A percentile compares a stretch with the other conserved stretches of the same genome.
Evolutionary conservation across 2,113 vertebrate genomes (phyloP).

Genomic region (Panthera leo): DNA sequence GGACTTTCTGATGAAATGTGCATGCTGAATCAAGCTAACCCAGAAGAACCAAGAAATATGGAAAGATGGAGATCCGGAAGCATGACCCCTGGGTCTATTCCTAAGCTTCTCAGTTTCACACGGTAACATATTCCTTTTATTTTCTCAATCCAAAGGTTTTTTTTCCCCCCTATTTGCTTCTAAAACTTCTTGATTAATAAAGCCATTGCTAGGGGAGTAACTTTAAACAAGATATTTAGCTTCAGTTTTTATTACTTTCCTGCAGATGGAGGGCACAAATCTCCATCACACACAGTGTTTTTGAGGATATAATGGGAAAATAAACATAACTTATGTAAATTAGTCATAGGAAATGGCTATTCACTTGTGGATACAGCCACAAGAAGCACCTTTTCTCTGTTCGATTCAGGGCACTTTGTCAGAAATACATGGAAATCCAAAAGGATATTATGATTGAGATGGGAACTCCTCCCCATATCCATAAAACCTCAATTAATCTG

Average conservation of each 20-base stretch:
- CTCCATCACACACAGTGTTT: background rate
- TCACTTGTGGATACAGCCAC: background rate
- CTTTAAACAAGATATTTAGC: background rate
- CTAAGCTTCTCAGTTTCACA: background rate
- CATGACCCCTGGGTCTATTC: background rate
- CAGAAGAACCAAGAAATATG: background rate
- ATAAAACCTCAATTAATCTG: background rate
- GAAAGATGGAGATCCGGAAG: background rate
- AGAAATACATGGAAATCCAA: background rate
- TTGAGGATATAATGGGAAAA: background rate
- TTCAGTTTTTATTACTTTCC: background rate
- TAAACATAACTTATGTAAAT: background rate
- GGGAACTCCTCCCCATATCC: background rate
- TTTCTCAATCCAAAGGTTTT: background rate
- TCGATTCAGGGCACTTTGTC: background rate
- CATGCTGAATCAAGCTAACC: background rate
- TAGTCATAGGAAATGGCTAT: background rate
- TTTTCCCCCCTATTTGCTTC: background rate
- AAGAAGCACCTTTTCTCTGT: background rate
- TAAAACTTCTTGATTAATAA: conserved; percentile 15
- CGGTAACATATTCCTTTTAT: background rate
- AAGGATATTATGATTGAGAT: background rate
- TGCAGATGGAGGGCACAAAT: background rate
- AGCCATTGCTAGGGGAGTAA: background rate
- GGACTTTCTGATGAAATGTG: background rate